Conservation (phyloP, 2,888 invertebrate species). For the Tridacna gigas region DNA sequence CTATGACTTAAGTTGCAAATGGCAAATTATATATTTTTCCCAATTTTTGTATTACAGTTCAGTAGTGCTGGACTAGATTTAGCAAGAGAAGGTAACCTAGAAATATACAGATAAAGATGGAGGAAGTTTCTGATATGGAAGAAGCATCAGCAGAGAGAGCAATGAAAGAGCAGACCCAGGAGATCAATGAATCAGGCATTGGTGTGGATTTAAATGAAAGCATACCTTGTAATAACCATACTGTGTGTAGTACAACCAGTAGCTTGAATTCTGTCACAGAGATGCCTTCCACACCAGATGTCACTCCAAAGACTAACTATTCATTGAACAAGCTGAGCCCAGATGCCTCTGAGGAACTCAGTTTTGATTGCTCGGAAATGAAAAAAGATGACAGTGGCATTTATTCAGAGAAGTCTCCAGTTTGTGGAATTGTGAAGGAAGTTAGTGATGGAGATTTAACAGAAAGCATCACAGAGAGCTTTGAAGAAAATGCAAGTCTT, state of each 20-base stretch:
- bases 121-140: slow-evolving; percentile 5
- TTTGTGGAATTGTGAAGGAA: slow-evolving; percentile 56
- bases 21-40: too few relatives aligned
- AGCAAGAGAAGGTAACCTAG: too few relatives aligned
- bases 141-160: not conserved
- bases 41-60: too few relatives aligned
- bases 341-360: slow-evolving; percentile 14
- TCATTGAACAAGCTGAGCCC: not conserved
- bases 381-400: slow-evolving; percentile 83
- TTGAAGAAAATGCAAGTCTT: slow-evolving; percentile 40
- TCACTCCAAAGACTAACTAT: not conserved
- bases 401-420: slow-evolving; percentile 76
- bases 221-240: slow-evolving; percentile 12
- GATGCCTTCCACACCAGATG: not conserved
- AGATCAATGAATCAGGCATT: slow-evolving; percentile 24
- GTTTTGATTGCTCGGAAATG: slow-evolving; percentile 51
- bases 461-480: slow-evolving; percentile 67
- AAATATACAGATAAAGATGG: not conserved
- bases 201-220: slow-evolving; percentile 22
- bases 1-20: too few relatives aligned
- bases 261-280: not conserved
- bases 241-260: not conserved
- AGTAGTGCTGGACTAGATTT: too few relatives aligned
- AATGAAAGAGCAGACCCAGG: not conserved
- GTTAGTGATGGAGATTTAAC: slow-evolving; percentile 68